A percentile compares a stretch with the other conserved stretches of the same genome.
Evolutionary conservation across 1,140 invertebrate species (phyloP).

Genomic region (Ephestia elutella): DNA sequence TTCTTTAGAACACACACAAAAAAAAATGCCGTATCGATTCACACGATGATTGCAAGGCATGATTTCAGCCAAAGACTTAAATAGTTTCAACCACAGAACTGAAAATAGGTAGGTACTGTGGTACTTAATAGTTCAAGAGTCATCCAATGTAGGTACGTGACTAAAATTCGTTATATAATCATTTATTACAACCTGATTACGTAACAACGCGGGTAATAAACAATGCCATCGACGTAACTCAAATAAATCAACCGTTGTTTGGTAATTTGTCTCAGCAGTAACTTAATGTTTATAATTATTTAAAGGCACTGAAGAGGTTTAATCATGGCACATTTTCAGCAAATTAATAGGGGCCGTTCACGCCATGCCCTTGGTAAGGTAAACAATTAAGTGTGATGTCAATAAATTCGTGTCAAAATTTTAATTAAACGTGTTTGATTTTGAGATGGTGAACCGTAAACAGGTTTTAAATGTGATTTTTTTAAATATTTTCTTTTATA

Average conservation of each 20-base stretch:
- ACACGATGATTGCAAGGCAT: too few relatives aligned
- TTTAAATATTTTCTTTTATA: background rate
- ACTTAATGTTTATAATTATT: constrained; percentile 26
- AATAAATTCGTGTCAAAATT: constrained; percentile 7
- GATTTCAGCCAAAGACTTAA: too few relatives aligned
- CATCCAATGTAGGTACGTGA: too few relatives aligned
- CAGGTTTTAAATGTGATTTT: background rate
- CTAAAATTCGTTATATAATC: too few relatives aligned
- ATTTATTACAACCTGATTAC: too few relatives aligned
- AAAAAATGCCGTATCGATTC: too few relatives aligned
- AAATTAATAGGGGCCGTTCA: constrained; percentile 14
- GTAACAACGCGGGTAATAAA: constrained; percentile 6
- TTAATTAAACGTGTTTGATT: constrained; percentile 5
- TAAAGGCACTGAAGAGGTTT: constrained; percentile 18
- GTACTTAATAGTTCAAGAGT: too few relatives aligned
- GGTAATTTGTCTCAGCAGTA: constrained; percentile 21
- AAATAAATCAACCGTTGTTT: constrained; percentile 20
- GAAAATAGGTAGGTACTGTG: too few relatives aligned
- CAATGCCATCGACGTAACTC: constrained; percentile 11
- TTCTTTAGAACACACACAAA: too few relatives aligned
- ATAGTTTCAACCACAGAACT: too few relatives aligned
- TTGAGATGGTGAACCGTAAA: background rate
- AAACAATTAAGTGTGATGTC: constrained; percentile 8
- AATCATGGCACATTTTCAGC: constrained; percentile 18
- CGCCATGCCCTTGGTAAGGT: background rate